Evolutionary conservation across 2,888 invertebrate species (phyloP).

Genomic region (Apoda limacodes): DNA sequence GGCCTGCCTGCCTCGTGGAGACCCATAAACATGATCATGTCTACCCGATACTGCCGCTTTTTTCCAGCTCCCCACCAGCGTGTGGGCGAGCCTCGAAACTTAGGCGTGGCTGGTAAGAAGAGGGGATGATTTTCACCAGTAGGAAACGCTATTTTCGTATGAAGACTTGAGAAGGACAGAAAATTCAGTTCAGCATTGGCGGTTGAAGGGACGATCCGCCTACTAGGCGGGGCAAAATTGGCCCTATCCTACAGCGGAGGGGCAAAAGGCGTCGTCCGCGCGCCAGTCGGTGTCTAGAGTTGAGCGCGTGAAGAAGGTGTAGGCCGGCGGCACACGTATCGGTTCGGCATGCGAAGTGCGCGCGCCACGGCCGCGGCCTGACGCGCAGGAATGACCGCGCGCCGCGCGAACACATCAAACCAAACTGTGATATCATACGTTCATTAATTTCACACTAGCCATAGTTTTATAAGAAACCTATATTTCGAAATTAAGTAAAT

Average conservation of each 20-base stretch:
- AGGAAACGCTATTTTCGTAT: slow-evolving; percentile 20
- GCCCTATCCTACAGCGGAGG: slow-evolving; percentile 62
- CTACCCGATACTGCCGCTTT: slow-evolving; percentile 59
- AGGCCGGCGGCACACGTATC: slow-evolving; percentile 40
- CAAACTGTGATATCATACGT: slow-evolving; percentile 52
- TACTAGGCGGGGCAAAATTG: slow-evolving; percentile 39
- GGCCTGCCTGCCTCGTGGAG: slow-evolving; percentile 62
- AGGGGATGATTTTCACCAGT: slow-evolving; percentile 52
- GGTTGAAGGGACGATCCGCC: slow-evolving; percentile 34
- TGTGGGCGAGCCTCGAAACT: slow-evolving; percentile 33
- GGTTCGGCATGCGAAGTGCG: slow-evolving; percentile 53
- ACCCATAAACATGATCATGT: slow-evolving; percentile 67
- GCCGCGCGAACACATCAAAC: slow-evolving; percentile 52
- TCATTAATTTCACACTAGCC: slow-evolving; percentile 39
- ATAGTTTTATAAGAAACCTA: slow-evolving; percentile 41
- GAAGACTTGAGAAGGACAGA: slow-evolving; percentile 48
- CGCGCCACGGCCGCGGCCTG: slow-evolving; percentile 53
- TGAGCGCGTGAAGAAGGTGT: slow-evolving; percentile 52
- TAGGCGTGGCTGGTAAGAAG: slow-evolving; percentile 30
- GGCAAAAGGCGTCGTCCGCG: slow-evolving; percentile 58
- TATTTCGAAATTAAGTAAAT: no score
- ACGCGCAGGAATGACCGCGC: slow-evolving; percentile 61
- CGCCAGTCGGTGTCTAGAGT: slow-evolving; percentile 63
- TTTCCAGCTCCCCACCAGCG: slow-evolving; percentile 45
- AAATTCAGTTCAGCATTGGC: slow-evolving; percentile 45